Evolutionary conservation across 2,888 invertebrate genomes (phyloP), one percentile per base, ranked within the genome.

Genomic region (Aricia artaxerxes): DNA sequence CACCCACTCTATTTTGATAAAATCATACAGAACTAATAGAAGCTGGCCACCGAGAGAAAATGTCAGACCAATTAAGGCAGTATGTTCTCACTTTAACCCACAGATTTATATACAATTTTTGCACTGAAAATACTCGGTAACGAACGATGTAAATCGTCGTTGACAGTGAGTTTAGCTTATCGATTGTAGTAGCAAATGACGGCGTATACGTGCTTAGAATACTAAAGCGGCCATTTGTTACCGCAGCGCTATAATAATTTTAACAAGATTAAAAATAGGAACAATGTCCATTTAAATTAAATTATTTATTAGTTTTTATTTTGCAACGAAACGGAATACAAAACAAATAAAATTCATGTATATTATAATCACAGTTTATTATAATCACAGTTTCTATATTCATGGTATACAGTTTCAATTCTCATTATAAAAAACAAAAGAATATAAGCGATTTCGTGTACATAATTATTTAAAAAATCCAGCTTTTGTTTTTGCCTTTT

Each of bases 1-100:
- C 94, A 94, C 93, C 93, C 93, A 90, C 90, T 90, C 87, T 88
- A 88, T 86, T 86, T 83, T 85, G 86, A 83, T 85, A 82, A 84
- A 85, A 86, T 85, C 85, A 82, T 86, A 35, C 76, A 73, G 1
- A 73, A 76, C 76, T 57, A 76, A 76, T 76, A 76, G 57, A 35
- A 76, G 57, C 49, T 76, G 16, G 24, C 73, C n/a, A 44, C 73
- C 40, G n/a, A 24, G 35, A 49, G 76, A 76, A 76, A 53, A 76
- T 75, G 75, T 75, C 44, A 75, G n/a, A 31, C 44, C 44, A 75
- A 75, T 44, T 44, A 49, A 40, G 49, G 49, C 76, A 57, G 53
- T 69, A 16, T 69, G 69, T 69, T 69, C 69, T 69, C 69, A 69
- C 69, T 38, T 35, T 69, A 69, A 69, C 69, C 31, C 35, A 69